Evolutionary conservation across 2,888 invertebrate genomes (phyloP), one percentile per base, ranked within the genome.

Genomic region (Dasypogon diadema): DNA sequence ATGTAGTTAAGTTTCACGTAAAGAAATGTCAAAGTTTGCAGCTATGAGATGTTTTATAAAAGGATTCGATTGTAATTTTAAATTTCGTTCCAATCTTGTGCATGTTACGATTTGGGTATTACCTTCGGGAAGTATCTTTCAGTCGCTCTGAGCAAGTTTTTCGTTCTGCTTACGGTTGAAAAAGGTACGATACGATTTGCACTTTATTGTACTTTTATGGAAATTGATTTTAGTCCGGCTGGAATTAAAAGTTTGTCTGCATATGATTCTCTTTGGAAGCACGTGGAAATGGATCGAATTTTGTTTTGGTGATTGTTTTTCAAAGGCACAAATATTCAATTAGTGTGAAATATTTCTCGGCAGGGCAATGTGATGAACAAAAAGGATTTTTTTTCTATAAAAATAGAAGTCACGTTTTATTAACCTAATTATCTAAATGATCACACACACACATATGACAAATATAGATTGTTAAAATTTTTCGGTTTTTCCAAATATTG

Each of bases 31-130:
- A 73, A 73, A 73, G 55, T 73, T 73, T 73, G 22, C 37, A 56
- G 72, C 54, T 55, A 56, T 54, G 42, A 55, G 37, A 73, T 73
- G 72, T 55, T 72, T 72, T 72, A 37, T 55, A 56, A 73, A 73
- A 73, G 56, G 56, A 73, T 73, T 73, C 72, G 55, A 73, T 73
- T 73, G 72, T 73, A 73, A 73, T 73, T 73, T 73, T 73, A 73
- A 73, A 73, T 73, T 73, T 56, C 55, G 24, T 42, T 24, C 55
- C 37, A 34, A 73, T 56, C 65, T 68, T 48, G 65, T 48, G 24
- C 65, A 48, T 68, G 26, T 68, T 26, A 24, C 48, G 48, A 68
- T 46, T 68, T 48, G 48, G 65, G 48, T 24, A 68, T 48, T 48
- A 68, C 48, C 65, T 68, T 68, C 48, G 12, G 14, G 46, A 24